Evolutionary conservation across 2,888 invertebrate species (phyloP).

Genomic region (Epirrhoe alternata): DNA sequence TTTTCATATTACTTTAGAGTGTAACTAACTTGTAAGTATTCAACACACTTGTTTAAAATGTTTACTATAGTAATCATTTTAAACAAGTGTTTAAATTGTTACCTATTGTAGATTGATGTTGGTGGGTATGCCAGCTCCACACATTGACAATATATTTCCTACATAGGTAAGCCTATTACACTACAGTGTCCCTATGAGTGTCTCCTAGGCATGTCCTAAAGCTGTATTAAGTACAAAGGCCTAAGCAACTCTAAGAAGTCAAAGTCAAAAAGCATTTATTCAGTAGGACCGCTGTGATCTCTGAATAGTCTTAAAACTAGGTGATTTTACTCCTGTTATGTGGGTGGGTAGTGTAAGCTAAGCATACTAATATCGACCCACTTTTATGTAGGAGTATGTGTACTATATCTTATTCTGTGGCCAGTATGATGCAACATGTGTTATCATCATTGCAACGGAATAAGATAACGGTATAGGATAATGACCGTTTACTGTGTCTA

Average conservation of each 20-base stretch:
- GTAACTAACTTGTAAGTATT: neutral
- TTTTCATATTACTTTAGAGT: neutral
- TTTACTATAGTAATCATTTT: too few relatives aligned
- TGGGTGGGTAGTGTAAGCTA: neutral
- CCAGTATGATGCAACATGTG: slow-evolving; percentile 22
- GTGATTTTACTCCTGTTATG: neutral
- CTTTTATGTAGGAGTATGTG: neutral
- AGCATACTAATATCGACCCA: neutral
- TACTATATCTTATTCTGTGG: neutral
- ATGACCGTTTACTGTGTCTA: slow-evolving; percentile 1
- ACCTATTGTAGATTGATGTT: neutral
- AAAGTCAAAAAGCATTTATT: too few relatives aligned
- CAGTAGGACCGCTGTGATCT: too few relatives aligned
- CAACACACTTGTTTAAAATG: neutral
- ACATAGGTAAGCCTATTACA: too few relatives aligned
- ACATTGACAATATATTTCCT: too few relatives aligned
- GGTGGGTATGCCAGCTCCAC: neutral
- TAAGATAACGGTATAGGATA: slow-evolving; percentile 7
- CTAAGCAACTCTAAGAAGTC: too few relatives aligned
- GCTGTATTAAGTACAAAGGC: too few relatives aligned
- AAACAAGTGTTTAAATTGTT: too few relatives aligned
- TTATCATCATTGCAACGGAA: slow-evolving; percentile 16
- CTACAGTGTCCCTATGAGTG: too few relatives aligned
- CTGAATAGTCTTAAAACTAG: too few relatives aligned
- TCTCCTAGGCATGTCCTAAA: too few relatives aligned